Evolutionary conservation across 35 echinoderm and acorn worm genomes (phyloP), one percentile per base, ranked within the genome.

Genomic region (Ophiothrix spiculata): DNA sequence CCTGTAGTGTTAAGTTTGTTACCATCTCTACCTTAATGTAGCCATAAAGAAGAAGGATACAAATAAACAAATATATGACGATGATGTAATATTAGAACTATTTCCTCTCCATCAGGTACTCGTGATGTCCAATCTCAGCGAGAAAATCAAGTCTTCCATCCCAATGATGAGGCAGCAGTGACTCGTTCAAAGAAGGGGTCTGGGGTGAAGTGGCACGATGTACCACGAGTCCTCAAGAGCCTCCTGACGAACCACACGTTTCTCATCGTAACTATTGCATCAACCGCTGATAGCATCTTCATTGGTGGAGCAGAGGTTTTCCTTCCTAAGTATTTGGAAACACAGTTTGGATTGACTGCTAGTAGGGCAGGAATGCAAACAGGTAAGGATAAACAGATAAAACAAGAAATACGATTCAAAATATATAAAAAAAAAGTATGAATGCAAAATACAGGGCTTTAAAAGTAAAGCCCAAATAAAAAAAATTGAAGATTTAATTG

Each of bases 271-370:
- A 78, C 41, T 33, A 15, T 87, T 12, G 64, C 85, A 31, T 56
- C 42, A 56, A 54, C 75, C 21, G 40, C 85, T 41, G 76, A 78
- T 37, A 39, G 75, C 19, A 78, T 87, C 32, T 77, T 87, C 35
- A 39, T 87, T 35, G 75, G 73, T 33, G 85, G 85, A 74, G 76
- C 75, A 1, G 40, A 77, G 39, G 75, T 75, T 19, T 87, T 87
- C 33, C n/a, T 79, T 28, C 85, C 85, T 2, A 87, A 87, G 35
- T 87, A 78, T 78, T 46, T 87, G 11, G 85, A 87, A 36, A 87
- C 40, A 25, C 85, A 87, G 45, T 87, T 87, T 80, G 85, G 85
- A 49, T 74, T 87, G 40, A 87, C 74, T 17, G 75, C 85, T 1
- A 39, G 74, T 6, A 39, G 40, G 56, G 85, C 85, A 14, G 76